These are phyloP conservation scores for Ranitomeya imitator DNA, from an alignment of 2,113 vertebrate species.

Conservation along the genomic window DNA sequence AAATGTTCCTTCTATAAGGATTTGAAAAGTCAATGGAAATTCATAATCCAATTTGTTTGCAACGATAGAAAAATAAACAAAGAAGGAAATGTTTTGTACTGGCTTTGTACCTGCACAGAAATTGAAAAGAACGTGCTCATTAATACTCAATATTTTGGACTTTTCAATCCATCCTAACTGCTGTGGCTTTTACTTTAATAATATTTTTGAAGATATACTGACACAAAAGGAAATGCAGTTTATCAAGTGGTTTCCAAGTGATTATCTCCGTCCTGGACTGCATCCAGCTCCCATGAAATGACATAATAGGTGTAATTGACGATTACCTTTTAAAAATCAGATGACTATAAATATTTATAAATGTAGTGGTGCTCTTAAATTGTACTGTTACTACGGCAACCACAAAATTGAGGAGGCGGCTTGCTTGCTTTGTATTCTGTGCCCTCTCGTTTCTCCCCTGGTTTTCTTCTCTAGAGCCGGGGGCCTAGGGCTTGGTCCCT, in stretches of 20 bases:
- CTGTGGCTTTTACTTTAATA: conserved; percentile 11
- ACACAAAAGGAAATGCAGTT: not conserved
- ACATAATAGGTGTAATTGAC: conserved; percentile 47
- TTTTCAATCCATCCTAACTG: not conserved
- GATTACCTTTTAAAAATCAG: conserved; percentile 53
- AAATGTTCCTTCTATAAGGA: no score
- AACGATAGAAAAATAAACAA: no score
- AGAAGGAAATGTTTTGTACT: no score
- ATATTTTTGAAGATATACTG: not conserved
- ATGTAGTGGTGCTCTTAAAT: conserved; percentile 50
- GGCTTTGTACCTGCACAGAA: not conserved
- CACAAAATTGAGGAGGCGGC: conserved; percentile 53
- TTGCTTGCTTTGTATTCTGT: conserved; percentile 46
- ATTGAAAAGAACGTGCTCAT: not conserved
- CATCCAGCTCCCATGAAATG: conserved; percentile 17
- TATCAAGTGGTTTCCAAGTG: conserved; percentile 10
- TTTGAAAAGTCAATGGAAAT: no score
- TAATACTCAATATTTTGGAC: not conserved
- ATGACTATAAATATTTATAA: conserved; percentile 58
- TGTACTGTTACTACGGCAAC: conserved; percentile 45
- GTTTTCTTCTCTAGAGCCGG: conserved; percentile 17
- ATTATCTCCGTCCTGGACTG: not conserved
- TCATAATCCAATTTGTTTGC: not conserved
- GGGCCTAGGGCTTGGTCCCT: conserved; percentile 7
- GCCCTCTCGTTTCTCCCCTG: conserved; percentile 31